A percentile compares a stretch with the other conserved stretches of the same genome.
Evolutionary conservation across 2,113 vertebrate genomes (phyloP).

Genomic region (Epinephelus lanceolatus): DNA sequence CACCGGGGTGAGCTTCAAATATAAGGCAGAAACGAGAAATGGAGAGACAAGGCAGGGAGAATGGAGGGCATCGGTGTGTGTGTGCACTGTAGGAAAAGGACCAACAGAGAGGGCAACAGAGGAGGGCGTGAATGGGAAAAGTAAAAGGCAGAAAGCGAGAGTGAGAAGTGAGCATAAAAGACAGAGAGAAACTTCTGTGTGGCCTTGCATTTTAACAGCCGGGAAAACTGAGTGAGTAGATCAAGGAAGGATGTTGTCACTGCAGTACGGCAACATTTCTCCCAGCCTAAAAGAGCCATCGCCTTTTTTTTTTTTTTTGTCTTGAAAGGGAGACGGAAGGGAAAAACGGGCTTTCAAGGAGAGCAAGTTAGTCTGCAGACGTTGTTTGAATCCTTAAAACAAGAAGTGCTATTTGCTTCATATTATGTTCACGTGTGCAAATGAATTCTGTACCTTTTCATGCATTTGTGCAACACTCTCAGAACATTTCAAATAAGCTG

Average conservation of each 20-base stretch:
- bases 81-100: not conserved
- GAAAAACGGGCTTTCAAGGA: slow-evolving; percentile 30
- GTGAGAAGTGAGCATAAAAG: slow-evolving; percentile 41
- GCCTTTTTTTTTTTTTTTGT: slow-evolving; percentile 18
- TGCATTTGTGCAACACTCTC: slow-evolving; percentile 12
- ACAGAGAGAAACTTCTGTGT: slow-evolving; percentile 48
- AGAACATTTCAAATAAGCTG: slow-evolving; percentile 19
- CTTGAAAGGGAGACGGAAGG: slow-evolving; percentile 27
- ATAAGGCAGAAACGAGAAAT: slow-evolving; percentile 36
- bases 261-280: slow-evolving; percentile 47
- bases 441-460: slow-evolving; percentile 1
- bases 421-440: slow-evolving; percentile 25
- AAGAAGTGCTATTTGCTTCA: slow-evolving; percentile 25
- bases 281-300: slow-evolving; percentile 41
- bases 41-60: slow-evolving; percentile 3
- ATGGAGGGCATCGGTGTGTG: not conserved
- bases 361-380: slow-evolving; percentile 30
- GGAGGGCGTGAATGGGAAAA: slow-evolving; percentile 17
- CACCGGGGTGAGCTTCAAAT: slow-evolving; percentile 39
- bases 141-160: slow-evolving; percentile 32
- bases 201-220: slow-evolving; percentile 67
- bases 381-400: slow-evolving; percentile 25
- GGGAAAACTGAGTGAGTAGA: slow-evolving; percentile 29
- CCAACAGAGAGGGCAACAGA: slow-evolving; percentile 29
- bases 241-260: slow-evolving; percentile 58